These are phyloP conservation scores for Schrankia costaestrigalis DNA, from an alignment of 2,888 invertebrate genomes.

Conservation along the genomic window DNA sequence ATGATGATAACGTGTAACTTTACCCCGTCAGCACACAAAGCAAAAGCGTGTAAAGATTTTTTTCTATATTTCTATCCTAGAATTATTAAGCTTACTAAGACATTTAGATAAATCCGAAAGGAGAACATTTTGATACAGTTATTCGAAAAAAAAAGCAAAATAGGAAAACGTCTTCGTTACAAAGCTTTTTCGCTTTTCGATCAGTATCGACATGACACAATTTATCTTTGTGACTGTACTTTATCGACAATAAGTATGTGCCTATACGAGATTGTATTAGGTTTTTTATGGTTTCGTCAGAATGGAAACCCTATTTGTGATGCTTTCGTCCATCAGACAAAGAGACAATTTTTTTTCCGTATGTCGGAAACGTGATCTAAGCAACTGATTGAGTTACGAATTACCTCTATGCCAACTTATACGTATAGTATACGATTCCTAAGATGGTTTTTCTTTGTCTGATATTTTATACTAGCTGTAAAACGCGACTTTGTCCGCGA, in stretches of 20 bases:
- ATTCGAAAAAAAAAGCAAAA: conserved; percentile 20
- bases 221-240: conserved; percentile 38
- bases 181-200: conserved; percentile 33
- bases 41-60: no score
- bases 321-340: conserved; percentile 13
- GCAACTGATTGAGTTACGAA: conserved; percentile 10
- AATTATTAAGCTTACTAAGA: no score
- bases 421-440: no score
- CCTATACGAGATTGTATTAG: conserved; percentile 33
- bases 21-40: no score
- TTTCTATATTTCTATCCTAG: no score
- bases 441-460: no score
- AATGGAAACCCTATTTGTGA: conserved; percentile 25
- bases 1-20: no score
- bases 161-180: conserved; percentile 23
- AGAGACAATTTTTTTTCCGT: conserved; percentile 8
- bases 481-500: no score
- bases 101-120: conserved; percentile 11
- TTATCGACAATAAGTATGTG: conserved; percentile 31
- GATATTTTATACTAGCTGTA: no score
- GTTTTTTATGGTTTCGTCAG: conserved; percentile 24
- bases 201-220: conserved; percentile 34
- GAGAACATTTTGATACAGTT: conserved; percentile 21
- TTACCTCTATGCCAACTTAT: no score
- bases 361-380: conserved; percentile 3